A percentile compares a stretch with the other conserved stretches of the same genome.
Conservation (phyloP, 2,113 vertebrate genomes). For the Numida meleagris region DNA sequence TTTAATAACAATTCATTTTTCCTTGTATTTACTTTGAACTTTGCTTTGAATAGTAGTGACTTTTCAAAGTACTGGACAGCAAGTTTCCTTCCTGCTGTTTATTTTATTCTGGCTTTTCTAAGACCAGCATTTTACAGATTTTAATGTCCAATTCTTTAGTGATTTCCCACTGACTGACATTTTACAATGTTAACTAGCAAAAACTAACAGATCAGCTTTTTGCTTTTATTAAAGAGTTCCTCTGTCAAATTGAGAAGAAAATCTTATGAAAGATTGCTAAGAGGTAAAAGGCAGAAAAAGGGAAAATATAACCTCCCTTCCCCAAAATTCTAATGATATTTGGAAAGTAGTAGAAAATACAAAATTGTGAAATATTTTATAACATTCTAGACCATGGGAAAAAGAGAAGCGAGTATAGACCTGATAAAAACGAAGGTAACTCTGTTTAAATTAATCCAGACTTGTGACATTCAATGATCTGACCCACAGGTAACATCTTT, state of each 20-base stretch:
- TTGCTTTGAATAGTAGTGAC: background rate
- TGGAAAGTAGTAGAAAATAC: constrained; percentile 47
- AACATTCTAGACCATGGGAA: background rate
- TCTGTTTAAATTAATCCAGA: constrained; percentile 17
- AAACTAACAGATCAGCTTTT: background rate
- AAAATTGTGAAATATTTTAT: constrained; percentile 33
- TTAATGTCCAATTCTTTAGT: background rate
- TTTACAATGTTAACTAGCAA: background rate
- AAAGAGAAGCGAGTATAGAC: constrained; percentile 11
- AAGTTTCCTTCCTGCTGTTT: background rate
- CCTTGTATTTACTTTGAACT: background rate
- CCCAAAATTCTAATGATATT: constrained; percentile 33
- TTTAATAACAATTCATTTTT: background rate
- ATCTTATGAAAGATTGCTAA: background rate
- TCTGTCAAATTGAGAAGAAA: background rate
- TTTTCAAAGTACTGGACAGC: background rate
- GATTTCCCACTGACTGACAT: background rate
- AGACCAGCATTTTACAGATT: background rate
- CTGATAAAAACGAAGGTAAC: background rate
- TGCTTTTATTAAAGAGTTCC: background rate
- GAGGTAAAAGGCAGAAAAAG: background rate
- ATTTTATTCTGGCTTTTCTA: background rate
- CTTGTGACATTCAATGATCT: constrained; percentile 19
- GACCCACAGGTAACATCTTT: background rate
- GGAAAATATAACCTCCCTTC: background rate